phyloP scores from a whole-genome alignment of 2,888 invertebrate species.

The Creontiades dilutus region DNA sequence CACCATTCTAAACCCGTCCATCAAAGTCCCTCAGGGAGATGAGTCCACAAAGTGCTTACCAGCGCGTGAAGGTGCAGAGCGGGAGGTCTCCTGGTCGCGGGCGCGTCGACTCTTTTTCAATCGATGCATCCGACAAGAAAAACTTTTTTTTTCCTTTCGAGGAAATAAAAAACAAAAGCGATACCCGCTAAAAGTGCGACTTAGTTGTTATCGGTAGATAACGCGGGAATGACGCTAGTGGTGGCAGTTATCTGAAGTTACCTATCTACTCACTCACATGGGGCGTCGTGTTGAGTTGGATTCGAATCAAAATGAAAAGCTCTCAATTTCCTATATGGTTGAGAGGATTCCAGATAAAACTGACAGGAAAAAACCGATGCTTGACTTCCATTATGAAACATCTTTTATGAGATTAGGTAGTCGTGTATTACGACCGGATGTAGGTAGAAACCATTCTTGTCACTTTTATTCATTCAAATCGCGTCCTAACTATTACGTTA shows the following conservation, averaged over 20 bases:
- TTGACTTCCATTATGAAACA: too few relatives aligned
- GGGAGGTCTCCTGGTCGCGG: neutral
- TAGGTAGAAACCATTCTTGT: too few relatives aligned
- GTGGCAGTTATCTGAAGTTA: neutral
- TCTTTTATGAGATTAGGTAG: too few relatives aligned
- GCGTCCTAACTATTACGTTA: too few relatives aligned
- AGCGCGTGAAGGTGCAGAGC: constrained; percentile 6
- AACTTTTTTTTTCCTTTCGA: neutral
- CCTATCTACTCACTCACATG: neutral
- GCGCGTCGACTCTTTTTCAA: neutral
- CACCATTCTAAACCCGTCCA: neutral
- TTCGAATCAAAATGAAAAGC: neutral
- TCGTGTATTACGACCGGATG: too few relatives aligned
- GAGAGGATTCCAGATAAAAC: too few relatives aligned
- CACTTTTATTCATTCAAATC: too few relatives aligned
- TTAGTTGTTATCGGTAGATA: constrained; percentile 18
- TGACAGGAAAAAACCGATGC: too few relatives aligned
- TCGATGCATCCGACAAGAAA: neutral
- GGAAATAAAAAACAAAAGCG: neutral
- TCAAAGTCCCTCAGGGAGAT: neutral
- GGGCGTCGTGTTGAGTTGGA: neutral
- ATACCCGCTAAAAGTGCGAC: neutral
- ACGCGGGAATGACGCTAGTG: neutral
- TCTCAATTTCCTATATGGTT: too few relatives aligned
- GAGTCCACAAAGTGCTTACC: constrained; percentile 26